These are phyloP conservation scores for Eupleurogrammus muticus DNA, from an alignment of 2,797 vertebrate species.

Conservation along the genomic window DNA sequence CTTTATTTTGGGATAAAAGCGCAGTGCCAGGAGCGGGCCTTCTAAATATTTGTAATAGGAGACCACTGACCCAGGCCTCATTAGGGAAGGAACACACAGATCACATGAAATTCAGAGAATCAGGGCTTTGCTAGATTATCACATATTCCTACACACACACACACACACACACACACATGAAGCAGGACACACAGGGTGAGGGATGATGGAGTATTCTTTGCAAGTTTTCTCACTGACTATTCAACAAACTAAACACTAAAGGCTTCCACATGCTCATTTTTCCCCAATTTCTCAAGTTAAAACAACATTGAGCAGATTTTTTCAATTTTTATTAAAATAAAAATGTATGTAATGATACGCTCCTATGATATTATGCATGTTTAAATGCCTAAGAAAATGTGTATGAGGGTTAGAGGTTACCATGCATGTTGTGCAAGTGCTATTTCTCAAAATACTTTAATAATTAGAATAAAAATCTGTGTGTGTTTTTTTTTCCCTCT, in stretches of 20 bases:
- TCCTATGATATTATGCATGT: too few species aligned
- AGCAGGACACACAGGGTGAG: not conserved
- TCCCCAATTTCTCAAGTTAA: too few species aligned
- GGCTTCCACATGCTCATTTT: not conserved
- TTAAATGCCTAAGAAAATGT: too few species aligned
- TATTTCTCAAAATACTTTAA: too few species aligned
- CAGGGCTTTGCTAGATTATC: constrained; percentile 36
- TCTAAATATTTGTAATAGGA: constrained; percentile 43
- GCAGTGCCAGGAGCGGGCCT: constrained; percentile 48
- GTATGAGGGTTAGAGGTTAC: too few species aligned
- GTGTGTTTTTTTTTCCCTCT: too few species aligned
- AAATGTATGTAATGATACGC: too few species aligned
- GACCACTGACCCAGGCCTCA: constrained; percentile 63
- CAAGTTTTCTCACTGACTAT: not conserved
- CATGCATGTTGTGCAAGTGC: too few species aligned
- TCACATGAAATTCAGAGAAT: constrained; percentile 33
- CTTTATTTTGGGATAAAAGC: constrained; percentile 59
- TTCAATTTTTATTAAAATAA: too few species aligned
- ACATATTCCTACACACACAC: constrained; percentile 1
- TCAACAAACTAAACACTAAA: not conserved
- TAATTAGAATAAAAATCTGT: too few species aligned
- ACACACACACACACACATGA: not conserved
- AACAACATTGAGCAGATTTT: too few species aligned
- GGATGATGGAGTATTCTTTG: not conserved
- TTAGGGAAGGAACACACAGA: constrained; percentile 58